These are phyloP conservation scores for Thermophis baileyi DNA, from an alignment of 2,113 vertebrate species.

Conservation along the genomic window DNA sequence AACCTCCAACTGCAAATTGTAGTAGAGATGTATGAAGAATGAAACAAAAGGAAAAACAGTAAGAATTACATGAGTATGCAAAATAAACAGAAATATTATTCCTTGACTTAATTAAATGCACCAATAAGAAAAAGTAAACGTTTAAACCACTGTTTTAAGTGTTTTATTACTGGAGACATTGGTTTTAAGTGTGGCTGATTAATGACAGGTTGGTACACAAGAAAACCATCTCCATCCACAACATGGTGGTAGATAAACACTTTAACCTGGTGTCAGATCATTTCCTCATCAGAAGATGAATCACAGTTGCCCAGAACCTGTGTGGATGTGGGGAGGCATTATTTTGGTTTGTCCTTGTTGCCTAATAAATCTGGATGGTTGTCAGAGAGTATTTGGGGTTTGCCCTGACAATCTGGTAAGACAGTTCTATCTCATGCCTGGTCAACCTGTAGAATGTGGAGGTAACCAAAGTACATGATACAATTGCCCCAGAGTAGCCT, in stretches of 20 bases:
- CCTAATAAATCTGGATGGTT: neutral
- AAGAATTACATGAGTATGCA: neutral
- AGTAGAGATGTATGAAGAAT: neutral
- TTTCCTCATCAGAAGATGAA: neutral
- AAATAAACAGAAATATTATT: neutral
- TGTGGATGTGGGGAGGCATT: neutral
- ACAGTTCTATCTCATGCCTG: neutral
- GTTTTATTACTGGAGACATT: neutral
- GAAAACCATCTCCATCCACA: neutral
- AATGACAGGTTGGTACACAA: neutral
- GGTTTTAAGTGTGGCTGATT: neutral
- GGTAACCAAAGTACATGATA: neutral
- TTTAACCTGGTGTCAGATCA: neutral
- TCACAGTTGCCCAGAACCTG: neutral
- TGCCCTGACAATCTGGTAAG: neutral
- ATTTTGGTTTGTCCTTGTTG: neutral
- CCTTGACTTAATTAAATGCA: neutral
- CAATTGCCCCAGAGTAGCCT: neutral
- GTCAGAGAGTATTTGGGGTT: neutral
- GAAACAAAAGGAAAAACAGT: neutral
- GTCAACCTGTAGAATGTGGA: neutral
- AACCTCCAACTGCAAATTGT: conserved; percentile 76
- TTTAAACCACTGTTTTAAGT: neutral
- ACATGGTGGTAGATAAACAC: neutral
- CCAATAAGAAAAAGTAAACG: neutral